Base-by-base conservation (phyloP, 92 coral and sea anemone species). In the Porites divaricata region DNA sequence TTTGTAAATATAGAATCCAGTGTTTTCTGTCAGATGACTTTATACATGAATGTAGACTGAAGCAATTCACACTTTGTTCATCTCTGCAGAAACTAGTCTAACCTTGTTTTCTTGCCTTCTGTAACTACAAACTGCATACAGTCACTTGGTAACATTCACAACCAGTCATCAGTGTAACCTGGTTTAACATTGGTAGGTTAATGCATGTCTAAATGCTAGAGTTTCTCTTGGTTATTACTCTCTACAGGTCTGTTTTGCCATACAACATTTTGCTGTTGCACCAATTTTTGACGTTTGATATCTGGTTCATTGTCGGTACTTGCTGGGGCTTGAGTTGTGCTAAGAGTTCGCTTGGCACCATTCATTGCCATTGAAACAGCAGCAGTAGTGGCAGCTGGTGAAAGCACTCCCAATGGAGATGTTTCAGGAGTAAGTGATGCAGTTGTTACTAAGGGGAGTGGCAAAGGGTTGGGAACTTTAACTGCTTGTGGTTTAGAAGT, bases 301-400 rank as follows among this genome's bases (percentile, higher is more conserved):
- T 88, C 90, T 51, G 97, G 95, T 69, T 96, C 99, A 50, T 87
- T 89, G 11, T 85, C 91, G 61, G 48, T 68, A 49, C 67, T 78
- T 66, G 75, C 93, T 13, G 87, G 83, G 13, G 91, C 70, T 35
- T 90, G 90, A n/a, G 73, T 72, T 9, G 93, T 77, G 78, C 88
- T 88, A 63, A 95, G 87, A 24, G 94, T 67, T 58, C 99, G 97
- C 88, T 96, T 96, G 25, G 96, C 98, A 87, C 91, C 95, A 85
- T 93, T 96, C 99, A 96, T 96, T 81, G 95, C 99, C 88, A 95
- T 83, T 78, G 95, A 92, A 48, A 96, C 98, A 75, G 99, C 99
- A 41, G 99, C 99, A 64, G 98, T 96, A 64, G 99, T 96, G 65
- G 99, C 99, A 75, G 98, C 93, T n/a, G 99, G 99, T 11, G 99